phyloP scores from a whole-genome alignment of 2,888 invertebrate genomes.

The Monoplex corrugatus region DNA sequence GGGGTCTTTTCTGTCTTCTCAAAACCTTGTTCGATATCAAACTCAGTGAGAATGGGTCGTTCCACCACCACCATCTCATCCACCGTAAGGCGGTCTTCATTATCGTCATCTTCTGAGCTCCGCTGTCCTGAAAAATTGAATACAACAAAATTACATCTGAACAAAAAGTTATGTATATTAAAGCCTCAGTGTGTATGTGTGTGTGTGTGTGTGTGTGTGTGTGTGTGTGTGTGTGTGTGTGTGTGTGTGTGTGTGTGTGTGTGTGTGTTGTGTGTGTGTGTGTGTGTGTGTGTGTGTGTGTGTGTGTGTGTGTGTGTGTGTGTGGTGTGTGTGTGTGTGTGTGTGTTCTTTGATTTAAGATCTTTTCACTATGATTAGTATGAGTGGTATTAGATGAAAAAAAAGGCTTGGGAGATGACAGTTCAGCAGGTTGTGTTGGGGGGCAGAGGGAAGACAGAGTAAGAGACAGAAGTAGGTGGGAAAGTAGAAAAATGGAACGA shows the following conservation, averaged over 20 bases:
- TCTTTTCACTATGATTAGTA: too few relatives aligned
- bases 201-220: slow-evolving; percentile 14
- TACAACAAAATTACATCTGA: neutral
- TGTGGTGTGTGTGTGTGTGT: too few relatives aligned
- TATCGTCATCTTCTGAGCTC: slow-evolving; percentile 39
- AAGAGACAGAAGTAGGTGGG: too few relatives aligned
- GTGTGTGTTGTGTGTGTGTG: slow-evolving; percentile 11
- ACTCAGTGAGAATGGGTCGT: slow-evolving; percentile 56
- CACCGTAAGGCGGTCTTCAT: slow-evolving; percentile 34
- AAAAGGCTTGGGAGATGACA: too few relatives aligned
- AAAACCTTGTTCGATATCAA: slow-evolving; percentile 57
- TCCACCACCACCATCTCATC: slow-evolving; percentile 57
- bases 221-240: slow-evolving; percentile 31
- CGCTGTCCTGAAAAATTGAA: slow-evolving; percentile 36
- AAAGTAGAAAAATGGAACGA: too few relatives aligned
- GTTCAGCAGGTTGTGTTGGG: too few relatives aligned
- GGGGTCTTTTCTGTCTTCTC: slow-evolving; percentile 48
- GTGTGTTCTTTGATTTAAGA: too few relatives aligned
- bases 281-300: slow-evolving; percentile 31
- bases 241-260: neutral
- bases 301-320: neutral
- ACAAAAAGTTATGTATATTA: neutral
- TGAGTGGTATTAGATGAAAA: too few relatives aligned
- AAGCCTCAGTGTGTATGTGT: neutral
- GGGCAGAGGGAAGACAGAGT: too few relatives aligned